Conservation (phyloP, 2,888 invertebrate species). For the Hydraecia micacea region DNA sequence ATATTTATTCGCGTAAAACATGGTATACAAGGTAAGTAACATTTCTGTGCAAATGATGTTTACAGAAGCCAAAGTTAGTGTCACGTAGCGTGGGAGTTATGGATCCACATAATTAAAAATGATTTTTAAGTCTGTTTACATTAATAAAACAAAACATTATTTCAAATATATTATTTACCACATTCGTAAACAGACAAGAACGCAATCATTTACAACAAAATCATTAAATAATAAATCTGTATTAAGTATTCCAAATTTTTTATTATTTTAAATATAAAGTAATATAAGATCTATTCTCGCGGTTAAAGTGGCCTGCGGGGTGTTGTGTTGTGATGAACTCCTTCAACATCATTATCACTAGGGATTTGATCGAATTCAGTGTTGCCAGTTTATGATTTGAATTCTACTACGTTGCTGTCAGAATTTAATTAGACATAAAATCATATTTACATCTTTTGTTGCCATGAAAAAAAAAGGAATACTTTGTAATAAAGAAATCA, state of each 20-base stretch:
- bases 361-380: constrained; percentile 68
- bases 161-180: constrained; percentile 81
- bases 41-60: neutral
- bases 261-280: constrained; percentile 78
- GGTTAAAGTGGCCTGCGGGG: constrained; percentile 73
- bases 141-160: constrained; percentile 60
- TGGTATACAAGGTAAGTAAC: too few relatives aligned
- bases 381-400: constrained; percentile 42
- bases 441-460: constrained; percentile 51
- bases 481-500: constrained; percentile 51
- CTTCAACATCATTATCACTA: constrained; percentile 53
- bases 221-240: constrained; percentile 82
- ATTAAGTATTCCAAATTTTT: constrained; percentile 80
- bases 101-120: neutral
- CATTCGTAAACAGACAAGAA: constrained; percentile 81
- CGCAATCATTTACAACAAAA: constrained; percentile 85
- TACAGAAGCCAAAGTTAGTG: neutral
- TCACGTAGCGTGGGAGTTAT: neutral
- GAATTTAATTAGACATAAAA: constrained; percentile 39
- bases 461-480: constrained; percentile 39
- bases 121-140: constrained; percentile 25
- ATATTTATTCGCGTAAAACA: too few relatives aligned
- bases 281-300: constrained; percentile 78
- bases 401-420: constrained; percentile 32
- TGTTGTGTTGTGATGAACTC: constrained; percentile 66